Conservation (phyloP, 2,797 vertebrate genomes). For the Hypotaenidia okinawae region DNA sequence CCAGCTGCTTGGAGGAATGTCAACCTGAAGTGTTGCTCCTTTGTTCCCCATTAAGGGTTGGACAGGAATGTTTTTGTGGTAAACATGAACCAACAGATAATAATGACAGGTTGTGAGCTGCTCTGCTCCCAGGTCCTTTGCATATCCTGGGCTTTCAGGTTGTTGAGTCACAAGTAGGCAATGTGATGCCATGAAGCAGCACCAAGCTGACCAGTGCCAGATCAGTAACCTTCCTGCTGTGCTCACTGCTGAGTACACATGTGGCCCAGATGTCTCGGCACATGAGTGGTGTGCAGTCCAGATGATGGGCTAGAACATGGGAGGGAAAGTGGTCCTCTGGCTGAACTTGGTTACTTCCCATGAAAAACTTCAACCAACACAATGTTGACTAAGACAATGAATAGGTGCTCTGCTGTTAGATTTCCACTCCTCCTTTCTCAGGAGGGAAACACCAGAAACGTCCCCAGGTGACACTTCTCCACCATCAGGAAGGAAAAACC, state of each 20-base stretch:
- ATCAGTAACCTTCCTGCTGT: background rate
- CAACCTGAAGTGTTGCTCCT: background rate
- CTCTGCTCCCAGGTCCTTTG: background rate
- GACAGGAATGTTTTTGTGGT: background rate
- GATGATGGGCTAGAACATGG: background rate
- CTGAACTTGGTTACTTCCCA: background rate
- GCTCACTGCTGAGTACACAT: rapidly evolving
- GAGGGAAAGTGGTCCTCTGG: background rate
- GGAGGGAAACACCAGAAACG: background rate
- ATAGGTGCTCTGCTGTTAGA: background rate
- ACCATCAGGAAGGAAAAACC: background rate
- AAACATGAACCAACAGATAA: background rate
- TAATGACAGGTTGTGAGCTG: background rate
- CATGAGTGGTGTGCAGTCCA: background rate
- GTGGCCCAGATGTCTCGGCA: rapidly evolving
- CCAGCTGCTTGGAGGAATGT: background rate
- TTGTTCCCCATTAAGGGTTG: background rate
- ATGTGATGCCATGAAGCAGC: background rate
- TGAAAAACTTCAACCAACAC: background rate
- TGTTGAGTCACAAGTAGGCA: background rate
- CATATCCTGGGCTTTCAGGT: background rate
- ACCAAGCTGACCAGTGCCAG: background rate
- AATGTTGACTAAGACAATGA: background rate
- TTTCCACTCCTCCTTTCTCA: background rate
- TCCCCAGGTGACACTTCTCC: background rate